phyloP scores from a whole-genome alignment of 2,797 vertebrate genomes.

The Parauchenoglanis punctatus region DNA sequence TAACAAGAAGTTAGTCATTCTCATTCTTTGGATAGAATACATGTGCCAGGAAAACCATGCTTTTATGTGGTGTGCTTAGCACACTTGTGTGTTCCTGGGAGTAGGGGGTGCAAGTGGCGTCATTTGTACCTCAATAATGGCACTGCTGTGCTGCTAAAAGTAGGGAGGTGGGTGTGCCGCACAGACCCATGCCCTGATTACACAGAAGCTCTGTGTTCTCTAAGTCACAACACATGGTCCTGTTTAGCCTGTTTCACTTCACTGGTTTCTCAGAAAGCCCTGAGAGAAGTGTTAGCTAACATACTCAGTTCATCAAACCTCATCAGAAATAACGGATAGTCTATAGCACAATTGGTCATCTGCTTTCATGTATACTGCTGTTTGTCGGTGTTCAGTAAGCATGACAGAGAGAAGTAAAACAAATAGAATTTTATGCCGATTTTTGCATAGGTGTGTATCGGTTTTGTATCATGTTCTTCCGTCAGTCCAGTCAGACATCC shows the following conservation, averaged over 20 bases:
- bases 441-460: background rate
- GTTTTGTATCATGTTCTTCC: background rate
- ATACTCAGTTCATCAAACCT: constrained; percentile 12
- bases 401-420: background rate
- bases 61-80: constrained; percentile 46
- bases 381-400: background rate
- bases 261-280: constrained; percentile 27
- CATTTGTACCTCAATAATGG: constrained; percentile 73
- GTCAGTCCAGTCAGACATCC: background rate
- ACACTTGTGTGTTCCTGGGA: constrained; percentile 35
- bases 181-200: constrained; percentile 68
- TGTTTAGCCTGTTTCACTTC: constrained; percentile 50
- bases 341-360: background rate
- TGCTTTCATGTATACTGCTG: constrained; percentile 7
- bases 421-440: background rate
- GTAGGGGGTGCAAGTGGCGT: constrained; percentile 66
- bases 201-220: constrained; percentile 79
- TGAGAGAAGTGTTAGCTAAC: constrained; percentile 13
- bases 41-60: constrained; percentile 38
- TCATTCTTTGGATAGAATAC: constrained; percentile 20
- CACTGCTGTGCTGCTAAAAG: constrained; percentile 69
- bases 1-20: constrained; percentile 47
- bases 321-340: constrained; percentile 12
- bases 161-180: constrained; percentile 69
- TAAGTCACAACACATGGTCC: constrained; percentile 56